phyloP scores from a whole-genome alignment of 2,888 invertebrate species.

The Nudaria mundana region DNA sequence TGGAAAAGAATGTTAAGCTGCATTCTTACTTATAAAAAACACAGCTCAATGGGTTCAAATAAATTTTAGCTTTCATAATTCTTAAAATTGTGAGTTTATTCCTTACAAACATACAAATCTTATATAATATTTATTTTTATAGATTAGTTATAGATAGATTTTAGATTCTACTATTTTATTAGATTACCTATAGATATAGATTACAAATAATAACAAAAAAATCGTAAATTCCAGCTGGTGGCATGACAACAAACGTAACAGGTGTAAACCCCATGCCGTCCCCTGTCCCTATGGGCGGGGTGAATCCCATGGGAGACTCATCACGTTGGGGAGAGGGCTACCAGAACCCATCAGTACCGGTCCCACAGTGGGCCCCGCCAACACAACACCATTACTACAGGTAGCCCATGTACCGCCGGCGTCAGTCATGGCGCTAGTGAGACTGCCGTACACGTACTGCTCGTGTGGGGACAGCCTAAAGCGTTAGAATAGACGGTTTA shows the following conservation, averaged over 20 bases:
- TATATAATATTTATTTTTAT: too few species aligned
- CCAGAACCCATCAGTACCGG: conserved; percentile 29
- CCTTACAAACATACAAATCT: too few species aligned
- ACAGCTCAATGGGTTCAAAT: too few species aligned
- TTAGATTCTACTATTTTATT: too few species aligned
- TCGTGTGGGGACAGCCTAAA: neutral
- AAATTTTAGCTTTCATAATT: too few species aligned
- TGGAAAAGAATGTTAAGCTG: too few species aligned
- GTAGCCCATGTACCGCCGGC: conserved; percentile 27
- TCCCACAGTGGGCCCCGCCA: conserved; percentile 56
- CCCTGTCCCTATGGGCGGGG: conserved; percentile 26
- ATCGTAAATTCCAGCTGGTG: conserved; percentile 24
- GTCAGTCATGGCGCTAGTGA: neutral
- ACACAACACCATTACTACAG: conserved; percentile 85
- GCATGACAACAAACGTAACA: conserved; percentile 42
- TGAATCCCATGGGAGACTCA: conserved; percentile 32
- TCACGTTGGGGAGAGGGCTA: conserved; percentile 44
- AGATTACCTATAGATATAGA: too few species aligned
- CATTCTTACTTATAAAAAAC: too few species aligned
- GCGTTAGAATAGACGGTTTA: neutral
- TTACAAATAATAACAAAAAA: neutral
- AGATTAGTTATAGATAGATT: too few species aligned
- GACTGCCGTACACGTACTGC: neutral
- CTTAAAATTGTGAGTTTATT: too few species aligned
- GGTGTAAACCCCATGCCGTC: conserved; percentile 34